These are phyloP conservation scores for Isurus oxyrinchus DNA, from an alignment of 2,113 vertebrate genomes.

Conservation along the genomic window DNA sequence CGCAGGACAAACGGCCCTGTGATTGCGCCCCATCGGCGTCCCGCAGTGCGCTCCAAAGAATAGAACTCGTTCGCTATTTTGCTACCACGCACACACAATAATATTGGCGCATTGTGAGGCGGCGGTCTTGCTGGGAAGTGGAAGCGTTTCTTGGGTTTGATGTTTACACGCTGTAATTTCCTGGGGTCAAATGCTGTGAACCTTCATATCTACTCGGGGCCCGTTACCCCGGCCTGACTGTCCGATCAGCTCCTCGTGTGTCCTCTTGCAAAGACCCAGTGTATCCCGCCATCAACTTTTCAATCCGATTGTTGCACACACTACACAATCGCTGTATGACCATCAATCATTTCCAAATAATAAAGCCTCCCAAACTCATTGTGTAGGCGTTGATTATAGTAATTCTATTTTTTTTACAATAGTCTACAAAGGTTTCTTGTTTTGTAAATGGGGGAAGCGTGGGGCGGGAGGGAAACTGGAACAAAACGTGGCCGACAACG, in stretches of 20 bases:
- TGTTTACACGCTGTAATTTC: slow-evolving; percentile 50
- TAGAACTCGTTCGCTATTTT: slow-evolving; percentile 50
- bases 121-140: slow-evolving; percentile 42
- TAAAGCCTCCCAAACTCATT: slow-evolving; percentile 30
- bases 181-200: slow-evolving; percentile 38
- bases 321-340: neutral
- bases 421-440: neutral
- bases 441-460: neutral
- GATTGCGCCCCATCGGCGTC: slow-evolving; percentile 32
- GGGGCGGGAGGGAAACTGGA: neutral
- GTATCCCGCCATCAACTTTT: neutral
- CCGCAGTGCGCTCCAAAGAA: slow-evolving; percentile 41
- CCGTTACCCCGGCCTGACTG: neutral
- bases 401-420: neutral
- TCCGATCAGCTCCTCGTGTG: neutral
- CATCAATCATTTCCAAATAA: slow-evolving; percentile 27
- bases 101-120: slow-evolving; percentile 39
- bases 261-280: neutral
- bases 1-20: slow-evolving; percentile 43
- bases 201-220: neutral
- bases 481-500: neutral
- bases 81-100: slow-evolving; percentile 43
- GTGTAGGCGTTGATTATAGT: slow-evolving; percentile 15
- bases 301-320: neutral
- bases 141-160: slow-evolving; percentile 38